Percentiles rank a stretch among this genome's conserved stretches.
phyloP scores from a whole-genome alignment of 2,888 invertebrate species.

The Ypsolopha sequella region DNA sequence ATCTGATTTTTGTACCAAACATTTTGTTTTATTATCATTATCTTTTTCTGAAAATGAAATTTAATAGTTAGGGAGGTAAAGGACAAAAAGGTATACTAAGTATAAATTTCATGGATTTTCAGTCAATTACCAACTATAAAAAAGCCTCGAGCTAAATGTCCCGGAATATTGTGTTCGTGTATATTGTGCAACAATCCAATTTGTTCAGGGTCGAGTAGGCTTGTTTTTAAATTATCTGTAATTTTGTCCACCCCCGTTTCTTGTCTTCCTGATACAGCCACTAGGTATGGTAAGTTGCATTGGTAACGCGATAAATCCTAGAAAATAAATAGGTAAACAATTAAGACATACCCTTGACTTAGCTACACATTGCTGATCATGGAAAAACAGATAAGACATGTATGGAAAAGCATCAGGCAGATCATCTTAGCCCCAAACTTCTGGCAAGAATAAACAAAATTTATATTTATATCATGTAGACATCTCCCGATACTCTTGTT shows the following conservation, averaged over 20 bases:
- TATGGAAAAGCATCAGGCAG: no score
- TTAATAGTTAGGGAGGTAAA: neutral
- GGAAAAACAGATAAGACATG: no score
- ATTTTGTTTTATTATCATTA: conserved; percentile 26
- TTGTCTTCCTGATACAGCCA: conserved; percentile 37
- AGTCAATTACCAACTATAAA: conserved; percentile 29
- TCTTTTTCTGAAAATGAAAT: conserved; percentile 25
- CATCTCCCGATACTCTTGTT: no score
- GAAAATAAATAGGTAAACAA: conserved; percentile 5
- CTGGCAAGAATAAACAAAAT: no score
- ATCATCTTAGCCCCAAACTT: no score
- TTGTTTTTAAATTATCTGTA: conserved; percentile 31
- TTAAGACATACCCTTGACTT: neutral
- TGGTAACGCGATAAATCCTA: conserved; percentile 34
- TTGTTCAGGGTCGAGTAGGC: conserved; percentile 41
- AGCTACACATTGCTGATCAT: no score
- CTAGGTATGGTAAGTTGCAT: conserved; percentile 33
- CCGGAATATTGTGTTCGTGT: conserved; percentile 28
- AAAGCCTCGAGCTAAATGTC: conserved; percentile 48
- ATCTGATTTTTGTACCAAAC: conserved; percentile 23
- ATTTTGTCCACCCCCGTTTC: conserved; percentile 28
- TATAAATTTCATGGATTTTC: no score
- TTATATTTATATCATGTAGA: no score
- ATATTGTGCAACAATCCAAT: conserved; percentile 43
- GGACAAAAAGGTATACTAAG: no score